Evolutionary conservation across 2,113 vertebrate species (phyloP), one percentile per base, ranked within the genome.

Genomic region (Gobio gobio): DNA sequence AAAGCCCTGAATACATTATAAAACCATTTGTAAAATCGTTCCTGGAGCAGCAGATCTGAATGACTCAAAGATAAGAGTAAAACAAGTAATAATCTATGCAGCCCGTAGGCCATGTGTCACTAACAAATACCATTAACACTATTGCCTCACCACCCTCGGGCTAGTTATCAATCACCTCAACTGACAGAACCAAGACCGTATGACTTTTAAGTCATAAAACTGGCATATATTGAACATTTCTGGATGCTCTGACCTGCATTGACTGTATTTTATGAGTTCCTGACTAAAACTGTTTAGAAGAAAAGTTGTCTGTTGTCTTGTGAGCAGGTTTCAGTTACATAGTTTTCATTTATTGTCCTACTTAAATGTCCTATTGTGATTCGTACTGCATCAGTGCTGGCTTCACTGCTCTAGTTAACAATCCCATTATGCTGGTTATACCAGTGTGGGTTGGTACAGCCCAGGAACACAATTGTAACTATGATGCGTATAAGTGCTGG

Each of bases 381-480:
- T 29, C 12, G 45, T 6, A 79, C 63, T 83, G 61, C 49, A 43
- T 83, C 29, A 49, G 33, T 18, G 56, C 68, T 45, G 18, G 36
- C 43, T 75, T 63, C 51, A 36, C 59, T 26, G 10, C 29, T 66
- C 22, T 45, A 66, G 36, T 22, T 59, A 43, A 14, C 4, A 20
- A 74, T 80, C 45, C n/a, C 2, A 18, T 54, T 40, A 76, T 36
- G n/a, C 73, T 24, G 59, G 83, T 78, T 77, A 49, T 49, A 40
- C 83, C 29, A 16, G 83, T 77, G 61, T 43, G 20, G 45, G 43
- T 24, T 3, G 63, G 59, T 54, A 36, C 13, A 24, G 45, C 40
- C 22, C 10, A 24, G n/a, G 10, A 78, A 26, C 56, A 43, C 56
- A 8, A 61, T 61, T 24, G 22, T 43, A 58, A 0, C 10, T 9